These are phyloP conservation scores for Rhynchophorus ferrugineus DNA, from an alignment of 1,140 invertebrate species.

Conservation along the genomic window DNA sequence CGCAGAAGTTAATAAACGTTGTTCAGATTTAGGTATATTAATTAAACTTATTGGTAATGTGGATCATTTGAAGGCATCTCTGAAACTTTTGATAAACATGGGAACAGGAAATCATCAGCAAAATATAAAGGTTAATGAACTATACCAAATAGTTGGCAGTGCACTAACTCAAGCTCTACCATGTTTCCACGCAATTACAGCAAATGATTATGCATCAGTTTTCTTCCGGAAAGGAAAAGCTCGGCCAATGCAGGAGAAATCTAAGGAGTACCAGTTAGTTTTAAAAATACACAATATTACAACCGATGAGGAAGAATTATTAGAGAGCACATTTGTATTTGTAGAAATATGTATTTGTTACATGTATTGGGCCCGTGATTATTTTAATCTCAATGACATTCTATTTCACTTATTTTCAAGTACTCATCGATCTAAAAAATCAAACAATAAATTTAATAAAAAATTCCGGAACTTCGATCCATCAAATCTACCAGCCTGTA, in stretches of 20 bases:
- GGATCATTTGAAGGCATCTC: constrained; percentile 1
- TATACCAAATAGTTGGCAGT: neutral
- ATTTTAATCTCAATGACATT: too few species aligned
- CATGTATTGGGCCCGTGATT: too few species aligned
- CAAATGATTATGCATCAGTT: too few species aligned
- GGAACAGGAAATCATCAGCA: constrained; percentile 7
- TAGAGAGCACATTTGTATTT: too few species aligned
- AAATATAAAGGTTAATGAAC: constrained; percentile 2
- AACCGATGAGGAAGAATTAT: too few species aligned
- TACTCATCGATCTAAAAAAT: constrained; percentile 13
- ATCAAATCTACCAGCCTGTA: too few species aligned
- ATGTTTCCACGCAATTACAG: neutral
- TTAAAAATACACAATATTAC: too few species aligned
- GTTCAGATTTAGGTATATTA: constrained; percentile 2
- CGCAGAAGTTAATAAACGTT: neutral
- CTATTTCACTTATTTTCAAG: too few species aligned
- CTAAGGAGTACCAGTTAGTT: too few species aligned
- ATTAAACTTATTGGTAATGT: constrained; percentile 9
- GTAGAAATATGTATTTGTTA: too few species aligned
- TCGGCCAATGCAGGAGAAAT: too few species aligned
- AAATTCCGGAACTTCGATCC: constrained; percentile 1
- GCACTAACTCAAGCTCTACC: neutral
- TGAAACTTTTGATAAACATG: constrained; percentile 1
- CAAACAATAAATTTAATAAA: constrained; percentile 11
- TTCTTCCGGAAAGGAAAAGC: too few species aligned